Base-by-base conservation (phyloP, 2,113 vertebrate species). In the Tupaia chinensis region DNA sequence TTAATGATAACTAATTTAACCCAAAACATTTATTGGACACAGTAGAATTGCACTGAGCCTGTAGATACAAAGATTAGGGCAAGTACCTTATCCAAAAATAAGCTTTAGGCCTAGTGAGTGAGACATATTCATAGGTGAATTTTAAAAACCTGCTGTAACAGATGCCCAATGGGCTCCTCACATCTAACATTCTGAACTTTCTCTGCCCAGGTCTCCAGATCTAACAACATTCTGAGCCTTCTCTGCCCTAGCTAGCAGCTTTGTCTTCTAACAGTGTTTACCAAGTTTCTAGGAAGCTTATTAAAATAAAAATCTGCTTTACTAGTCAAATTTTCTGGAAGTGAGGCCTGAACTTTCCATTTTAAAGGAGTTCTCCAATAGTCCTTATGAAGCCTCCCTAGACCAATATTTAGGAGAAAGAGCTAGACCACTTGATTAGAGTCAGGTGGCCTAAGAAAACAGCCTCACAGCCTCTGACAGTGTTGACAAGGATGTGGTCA, bases 321-420 rank as follows among this genome's bases (percentile, higher is more conserved):
- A 70, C 7, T 95, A 85, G 27, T 76, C 83, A 78, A 23, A 29
- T 85, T 90, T 96, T 87, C 53, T 69, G 32, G 34, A 82, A 29
- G 20, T 87, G 73, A 27, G 29, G 22, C 11, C 60, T 83, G 25
- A 34, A 73, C 14, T 92, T 1, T 87, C 14, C 16, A 66, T 81
- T 93, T 79, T 78, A 83, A 94, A 89, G 29, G 77, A 77, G 9
- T 81, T 91, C 27, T 9, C 27, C 3, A 23, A 4, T 63, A 78
- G 79, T 79, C 95, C 44, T 95, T 80, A 58, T 23, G 65, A 93
- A 87, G 56, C 20, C 23, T 93, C 34, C 16, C 63, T 74, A 76
- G 44, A 60, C 34, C 29, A 83, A 85, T 44, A 80, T 60, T 80
- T 83, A 68, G n/a, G 14, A 68, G 90, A 82, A 83, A 87, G 32